Conservation (phyloP, 2,113 vertebrate species). For the Haemorhous mexicanus region DNA sequence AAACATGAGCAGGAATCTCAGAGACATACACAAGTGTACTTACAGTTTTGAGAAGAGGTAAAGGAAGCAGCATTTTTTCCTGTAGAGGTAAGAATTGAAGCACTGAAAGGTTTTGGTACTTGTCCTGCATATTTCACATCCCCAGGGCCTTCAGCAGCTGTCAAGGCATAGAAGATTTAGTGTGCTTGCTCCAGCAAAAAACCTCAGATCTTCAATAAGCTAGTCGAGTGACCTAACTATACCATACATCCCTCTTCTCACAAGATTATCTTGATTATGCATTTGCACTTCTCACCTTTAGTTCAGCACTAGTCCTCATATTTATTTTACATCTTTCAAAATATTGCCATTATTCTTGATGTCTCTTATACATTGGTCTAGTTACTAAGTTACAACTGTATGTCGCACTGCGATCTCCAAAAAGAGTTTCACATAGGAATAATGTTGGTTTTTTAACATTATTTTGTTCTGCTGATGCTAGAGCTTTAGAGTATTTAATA, state of each 20-base stretch:
- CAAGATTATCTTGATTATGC: neutral
- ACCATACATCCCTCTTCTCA: neutral
- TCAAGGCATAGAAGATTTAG: neutral
- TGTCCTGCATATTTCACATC: neutral
- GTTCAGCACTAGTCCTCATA: neutral
- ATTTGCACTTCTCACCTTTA: neutral
- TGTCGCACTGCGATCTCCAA: neutral
- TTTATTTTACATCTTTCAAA: neutral
- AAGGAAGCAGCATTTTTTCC: neutral
- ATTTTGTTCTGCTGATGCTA: neutral
- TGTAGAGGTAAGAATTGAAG: neutral
- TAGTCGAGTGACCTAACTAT: neutral
- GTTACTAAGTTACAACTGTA: neutral
- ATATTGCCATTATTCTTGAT: neutral
- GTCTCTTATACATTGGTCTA: neutral
- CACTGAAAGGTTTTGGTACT: neutral
- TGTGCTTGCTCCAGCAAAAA: neutral
- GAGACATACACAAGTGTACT: neutral
- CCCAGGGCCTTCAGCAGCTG: neutral
- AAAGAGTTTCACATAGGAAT: neutral
- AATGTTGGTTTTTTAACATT: neutral
- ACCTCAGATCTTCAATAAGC: neutral
- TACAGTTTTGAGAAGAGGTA: neutral
- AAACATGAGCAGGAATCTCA: neutral
- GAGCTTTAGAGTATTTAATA: neutral